Evolutionary conservation across 2,113 vertebrate genomes (phyloP).

Genomic region (Seriola aureovittata): DNA sequence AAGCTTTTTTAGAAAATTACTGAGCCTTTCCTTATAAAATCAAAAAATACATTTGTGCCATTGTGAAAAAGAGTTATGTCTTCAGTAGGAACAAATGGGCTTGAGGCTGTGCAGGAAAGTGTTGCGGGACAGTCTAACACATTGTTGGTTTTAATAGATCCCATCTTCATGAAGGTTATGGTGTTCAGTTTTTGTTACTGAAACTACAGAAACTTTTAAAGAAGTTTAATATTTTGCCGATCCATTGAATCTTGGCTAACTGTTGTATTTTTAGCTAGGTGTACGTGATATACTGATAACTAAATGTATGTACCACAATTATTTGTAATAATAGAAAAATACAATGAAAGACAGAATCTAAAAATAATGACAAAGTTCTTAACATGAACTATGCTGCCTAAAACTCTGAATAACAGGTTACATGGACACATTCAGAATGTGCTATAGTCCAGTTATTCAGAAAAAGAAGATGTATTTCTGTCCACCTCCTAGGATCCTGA

Average conservation of each 20-base stretch:
- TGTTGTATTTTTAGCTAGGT: too few species aligned
- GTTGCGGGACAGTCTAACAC: too few species aligned
- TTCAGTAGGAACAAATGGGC: too few species aligned
- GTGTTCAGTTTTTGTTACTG: neutral
- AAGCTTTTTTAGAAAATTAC: too few species aligned
- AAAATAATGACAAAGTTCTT: neutral
- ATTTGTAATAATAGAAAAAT: neutral
- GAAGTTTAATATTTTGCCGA: neutral
- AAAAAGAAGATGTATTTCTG: constrained; percentile 43
- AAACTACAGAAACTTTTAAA: neutral
- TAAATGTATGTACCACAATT: neutral
- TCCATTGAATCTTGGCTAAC: neutral
- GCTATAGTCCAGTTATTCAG: constrained; percentile 8
- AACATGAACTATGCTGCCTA: constrained; percentile 5
- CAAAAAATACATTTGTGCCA: neutral
- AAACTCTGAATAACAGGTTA: constrained; percentile 29
- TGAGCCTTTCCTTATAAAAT: neutral
- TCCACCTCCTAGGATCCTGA: constrained; percentile 33
- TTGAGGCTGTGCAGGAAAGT: too few species aligned
- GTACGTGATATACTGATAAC: neutral
- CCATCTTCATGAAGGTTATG: neutral
- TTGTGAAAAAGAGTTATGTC: neutral
- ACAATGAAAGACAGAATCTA: neutral
- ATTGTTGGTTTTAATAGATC: neutral
- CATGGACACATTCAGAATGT: constrained; percentile 28